Evolutionary conservation across 1,140 invertebrate genomes (phyloP), one percentile per base, ranked within the genome.

Genomic region (Antheraea pernyi): DNA sequence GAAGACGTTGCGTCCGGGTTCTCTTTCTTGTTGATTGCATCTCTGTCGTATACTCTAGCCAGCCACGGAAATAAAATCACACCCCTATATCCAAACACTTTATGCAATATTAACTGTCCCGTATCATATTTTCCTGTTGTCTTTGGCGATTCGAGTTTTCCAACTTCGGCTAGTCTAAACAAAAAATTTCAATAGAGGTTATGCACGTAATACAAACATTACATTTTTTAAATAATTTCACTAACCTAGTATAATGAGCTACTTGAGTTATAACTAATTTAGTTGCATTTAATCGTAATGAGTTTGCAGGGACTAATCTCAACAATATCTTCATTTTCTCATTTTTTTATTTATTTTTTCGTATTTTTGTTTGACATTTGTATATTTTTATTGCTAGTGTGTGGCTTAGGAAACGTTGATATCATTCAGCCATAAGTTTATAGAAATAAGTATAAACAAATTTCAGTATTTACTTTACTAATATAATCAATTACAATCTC

Each of bases 1-100:
- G 78, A 70, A 67, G 70, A 67, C 69, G 86, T 74, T 36, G 87
- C 68, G 65, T 89, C 82, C 22, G 83, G 68, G 68, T 71, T 84
- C 37, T 92, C 81, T 72, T 88, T 85, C 79, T 88, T 91, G 74
- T 86, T 91, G 22, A 96, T 95, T 53, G 96, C 90, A 94, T 99
- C 98, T 83, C 98, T 94, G 83, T 99, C 98, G 84, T 98, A 99
- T 11, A 99, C 98, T 86, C 96, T 94, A 6, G 98, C 98, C 59
- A 97, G 92, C 98, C 98, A 99, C 7, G 98, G 98, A 90, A 99
- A 99, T 19, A 99, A 93, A 71, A 99, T 96, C 8, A 99, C 98
- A 11, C 98, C 98, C 80, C 98, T 93, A 88, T 99, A 99, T 16
- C 98, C 98, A 93, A 99, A 99, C 18, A 99, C 96, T 84, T 97